Conservation (phyloP, 2,797 vertebrate species). For the Spondyliosoma cantharus region DNA sequence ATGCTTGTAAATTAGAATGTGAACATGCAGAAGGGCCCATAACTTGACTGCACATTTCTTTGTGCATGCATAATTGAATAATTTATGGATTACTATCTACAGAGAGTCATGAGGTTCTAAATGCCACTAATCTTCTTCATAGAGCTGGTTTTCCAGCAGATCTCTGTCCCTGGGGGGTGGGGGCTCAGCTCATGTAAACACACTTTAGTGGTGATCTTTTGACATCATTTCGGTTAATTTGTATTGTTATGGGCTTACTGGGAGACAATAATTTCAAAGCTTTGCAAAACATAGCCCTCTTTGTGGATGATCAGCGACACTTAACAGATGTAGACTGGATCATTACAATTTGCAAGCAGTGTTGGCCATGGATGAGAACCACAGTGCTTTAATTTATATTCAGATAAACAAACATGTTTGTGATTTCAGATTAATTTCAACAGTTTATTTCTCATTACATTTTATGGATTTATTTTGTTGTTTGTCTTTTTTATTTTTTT, state of each 20-base stretch:
- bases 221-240: not conserved
- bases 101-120: conserved; percentile 8
- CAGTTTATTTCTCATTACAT: conserved; percentile 14
- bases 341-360: not conserved
- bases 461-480: not conserved
- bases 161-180: not conserved
- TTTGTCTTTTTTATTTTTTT: not conserved
- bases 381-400: not conserved
- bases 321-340: not conserved
- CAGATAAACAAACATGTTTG: not conserved
- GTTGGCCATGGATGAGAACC: not conserved
- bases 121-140: not conserved
- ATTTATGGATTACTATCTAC: conserved; percentile 21
- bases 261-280: not conserved
- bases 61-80: conserved; percentile 15
- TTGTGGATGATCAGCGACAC: not conserved
- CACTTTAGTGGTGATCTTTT: not conserved
- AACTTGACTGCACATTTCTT: not conserved
- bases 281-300: not conserved
- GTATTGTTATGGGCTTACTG: not conserved
- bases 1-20: not conserved
- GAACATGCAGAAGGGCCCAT: not conserved
- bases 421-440: not conserved
- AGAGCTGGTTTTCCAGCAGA: not conserved
- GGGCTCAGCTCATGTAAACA: not conserved